A percentile compares a stretch with the other conserved stretches of the same genome.
Conservation (phyloP, 2,888 invertebrate species). For the Junonia oenone region DNA sequence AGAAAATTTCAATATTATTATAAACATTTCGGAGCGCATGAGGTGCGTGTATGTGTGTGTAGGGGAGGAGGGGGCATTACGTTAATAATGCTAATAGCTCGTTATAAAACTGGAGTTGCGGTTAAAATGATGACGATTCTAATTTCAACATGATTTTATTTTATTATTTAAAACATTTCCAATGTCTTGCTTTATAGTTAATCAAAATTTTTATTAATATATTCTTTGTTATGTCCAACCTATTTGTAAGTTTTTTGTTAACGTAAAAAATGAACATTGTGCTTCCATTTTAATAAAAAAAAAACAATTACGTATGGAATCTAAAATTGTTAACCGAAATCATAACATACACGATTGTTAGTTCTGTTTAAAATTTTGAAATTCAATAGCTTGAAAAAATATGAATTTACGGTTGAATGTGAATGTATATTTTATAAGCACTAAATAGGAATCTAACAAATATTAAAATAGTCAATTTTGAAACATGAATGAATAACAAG, state of each 20-base stretch:
- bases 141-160: neutral
- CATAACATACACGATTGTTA: neutral
- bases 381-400: constrained; percentile 7
- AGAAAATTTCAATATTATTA: constrained; percentile 9
- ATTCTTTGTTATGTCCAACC: too few relatives aligned
- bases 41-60: too few relatives aligned
- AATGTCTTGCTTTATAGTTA: too few relatives aligned
- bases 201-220: too few relatives aligned
- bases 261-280: neutral
- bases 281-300: neutral
- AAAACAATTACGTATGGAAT: neutral
- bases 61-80: neutral
- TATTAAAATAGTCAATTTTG: neutral
- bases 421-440: neutral
- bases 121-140: neutral
- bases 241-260: too few relatives aligned
- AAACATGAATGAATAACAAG: neutral
- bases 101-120: neutral
- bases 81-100: neutral
- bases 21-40: neutral
- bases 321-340: neutral
- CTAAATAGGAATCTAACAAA: neutral
- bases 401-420: constrained; percentile 4
- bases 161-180: too few relatives aligned
- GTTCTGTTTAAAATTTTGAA: neutral